These are phyloP conservation scores for Acleris emargana DNA, from an alignment of 2,888 invertebrate species.

Conservation along the genomic window DNA sequence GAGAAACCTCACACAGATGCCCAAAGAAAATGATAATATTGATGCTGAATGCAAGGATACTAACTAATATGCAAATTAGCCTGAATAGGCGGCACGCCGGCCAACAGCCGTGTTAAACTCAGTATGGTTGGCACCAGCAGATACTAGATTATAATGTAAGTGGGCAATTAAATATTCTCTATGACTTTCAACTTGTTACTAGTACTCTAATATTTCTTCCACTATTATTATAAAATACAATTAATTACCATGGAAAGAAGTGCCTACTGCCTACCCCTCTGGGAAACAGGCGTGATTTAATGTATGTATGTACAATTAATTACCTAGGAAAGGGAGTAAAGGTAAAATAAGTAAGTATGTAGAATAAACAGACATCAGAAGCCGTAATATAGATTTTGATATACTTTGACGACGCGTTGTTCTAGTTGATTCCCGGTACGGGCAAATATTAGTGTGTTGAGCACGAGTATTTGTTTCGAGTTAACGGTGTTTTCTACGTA, in stretches of 20 bases:
- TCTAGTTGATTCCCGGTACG: no score
- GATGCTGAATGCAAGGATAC: slow-evolving; percentile 8
- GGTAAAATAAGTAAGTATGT: not conserved
- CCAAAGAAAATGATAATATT: not conserved
- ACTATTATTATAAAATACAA: no score
- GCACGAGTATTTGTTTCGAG: no score
- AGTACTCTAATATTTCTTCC: not conserved
- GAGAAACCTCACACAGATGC: not conserved
- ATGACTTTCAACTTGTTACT: not conserved
- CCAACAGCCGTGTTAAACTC: slow-evolving; percentile 23
- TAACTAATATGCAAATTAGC: slow-evolving; percentile 21
- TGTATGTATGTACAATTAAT: no score
- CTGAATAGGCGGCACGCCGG: slow-evolving; percentile 13
- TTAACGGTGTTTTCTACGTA: no score
- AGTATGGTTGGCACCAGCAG: slow-evolving; percentile 19
- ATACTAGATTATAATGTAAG: slow-evolving; percentile 14
- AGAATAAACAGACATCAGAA: not conserved
- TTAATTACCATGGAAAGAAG: no score
- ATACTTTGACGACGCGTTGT: no score
- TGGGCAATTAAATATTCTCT: not conserved
- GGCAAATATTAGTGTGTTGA: no score
- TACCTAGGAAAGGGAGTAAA: no score
- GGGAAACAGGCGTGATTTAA: no score
- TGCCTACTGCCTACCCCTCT: no score
- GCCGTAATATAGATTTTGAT: no score